A percentile compares a stretch with the other conserved stretches of the same genome.
These are phyloP conservation scores for Nilaparvata lugens DNA, from an alignment of 1,140 invertebrate species.

Conservation along the genomic window DNA sequence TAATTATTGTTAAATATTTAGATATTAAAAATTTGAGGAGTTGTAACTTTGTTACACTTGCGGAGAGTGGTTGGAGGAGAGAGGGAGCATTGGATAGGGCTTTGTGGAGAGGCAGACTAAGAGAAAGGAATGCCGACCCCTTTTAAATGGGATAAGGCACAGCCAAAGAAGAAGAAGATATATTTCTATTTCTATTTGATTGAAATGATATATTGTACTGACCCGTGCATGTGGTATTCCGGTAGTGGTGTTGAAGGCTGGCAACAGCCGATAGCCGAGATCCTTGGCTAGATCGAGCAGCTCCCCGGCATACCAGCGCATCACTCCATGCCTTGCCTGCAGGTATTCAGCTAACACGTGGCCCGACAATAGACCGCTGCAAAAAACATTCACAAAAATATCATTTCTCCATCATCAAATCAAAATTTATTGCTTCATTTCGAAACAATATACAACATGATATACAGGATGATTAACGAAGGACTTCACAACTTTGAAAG, in stretches of 20 bases:
- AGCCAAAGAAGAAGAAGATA: too few species aligned
- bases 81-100: too few species aligned
- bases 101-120: too few species aligned
- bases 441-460: not conserved
- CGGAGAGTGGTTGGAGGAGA: too few species aligned
- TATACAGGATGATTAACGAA: too few species aligned
- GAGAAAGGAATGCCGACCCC: too few species aligned
- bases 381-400: constrained; percentile 28
- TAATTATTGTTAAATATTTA: too few species aligned
- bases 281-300: constrained; percentile 85
- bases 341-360: constrained; percentile 82
- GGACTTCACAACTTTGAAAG: not conserved
- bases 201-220: constrained; percentile 15
- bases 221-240: constrained; percentile 93
- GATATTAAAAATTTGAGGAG: too few species aligned
- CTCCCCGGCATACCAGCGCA: constrained; percentile 90
- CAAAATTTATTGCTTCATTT: too few species aligned
- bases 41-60: too few species aligned
- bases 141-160: too few species aligned
- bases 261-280: constrained; percentile 81
- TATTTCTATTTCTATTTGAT: not conserved
- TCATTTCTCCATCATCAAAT: not conserved
- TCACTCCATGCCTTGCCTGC: constrained; percentile 58
- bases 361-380: constrained; percentile 81
- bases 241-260: constrained; percentile 97